A percentile compares a stretch with the other conserved stretches of the same genome.
phyloP scores from a whole-genome alignment of 2,113 vertebrate species.

The Macaca mulatta region DNA sequence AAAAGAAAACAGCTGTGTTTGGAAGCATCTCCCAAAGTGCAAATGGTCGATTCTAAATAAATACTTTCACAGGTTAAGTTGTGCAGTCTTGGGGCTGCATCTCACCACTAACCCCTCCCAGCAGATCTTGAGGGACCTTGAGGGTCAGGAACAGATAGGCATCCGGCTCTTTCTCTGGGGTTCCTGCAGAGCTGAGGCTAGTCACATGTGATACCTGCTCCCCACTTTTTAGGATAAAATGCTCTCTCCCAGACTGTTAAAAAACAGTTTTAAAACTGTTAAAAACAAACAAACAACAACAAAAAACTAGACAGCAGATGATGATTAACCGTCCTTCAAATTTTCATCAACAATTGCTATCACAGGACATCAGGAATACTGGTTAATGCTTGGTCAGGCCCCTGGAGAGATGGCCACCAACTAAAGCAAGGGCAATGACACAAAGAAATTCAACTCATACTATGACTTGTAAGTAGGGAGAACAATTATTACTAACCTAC shows the following conservation, averaged over 20 bases:
- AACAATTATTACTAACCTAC: no score
- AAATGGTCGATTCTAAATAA: not conserved
- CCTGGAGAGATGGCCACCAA: not conserved
- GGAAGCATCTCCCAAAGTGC: not conserved
- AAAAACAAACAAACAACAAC: no score
- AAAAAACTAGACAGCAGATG: not conserved
- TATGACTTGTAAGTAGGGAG: not conserved
- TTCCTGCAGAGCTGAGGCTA: not conserved
- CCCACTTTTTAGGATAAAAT: not conserved
- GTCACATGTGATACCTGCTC: not conserved
- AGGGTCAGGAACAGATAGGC: not conserved
- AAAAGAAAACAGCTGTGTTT: not conserved
- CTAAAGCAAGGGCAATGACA: not conserved
- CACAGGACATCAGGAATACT: not conserved
- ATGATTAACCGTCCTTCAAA: no score
- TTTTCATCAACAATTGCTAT: rapidly evolving
- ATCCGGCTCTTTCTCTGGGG: rapidly evolving
- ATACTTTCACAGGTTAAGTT: no score
- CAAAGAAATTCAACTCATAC: not conserved
- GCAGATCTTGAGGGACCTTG: rapidly evolving
- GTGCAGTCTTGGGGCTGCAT: not conserved
- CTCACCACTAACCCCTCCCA: rapidly evolving
- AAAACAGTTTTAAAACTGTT: no score
- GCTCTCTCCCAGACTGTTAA: not conserved
- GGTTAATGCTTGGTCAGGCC: not conserved